These are phyloP conservation scores for Pogonophryne albipinna DNA, from an alignment of 2,797 vertebrate species.

Conservation along the genomic window DNA sequence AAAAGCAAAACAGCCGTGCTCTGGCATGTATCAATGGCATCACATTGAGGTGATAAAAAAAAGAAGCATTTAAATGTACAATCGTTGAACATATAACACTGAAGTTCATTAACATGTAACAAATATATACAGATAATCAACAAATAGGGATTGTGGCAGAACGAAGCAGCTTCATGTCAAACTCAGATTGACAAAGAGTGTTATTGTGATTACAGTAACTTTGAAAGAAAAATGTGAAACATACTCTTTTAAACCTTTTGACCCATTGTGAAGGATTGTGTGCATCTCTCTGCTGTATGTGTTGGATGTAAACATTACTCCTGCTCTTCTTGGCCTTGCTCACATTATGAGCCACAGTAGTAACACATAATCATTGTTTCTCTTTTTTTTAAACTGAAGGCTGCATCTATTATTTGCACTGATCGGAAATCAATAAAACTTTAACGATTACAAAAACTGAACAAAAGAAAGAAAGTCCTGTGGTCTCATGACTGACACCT, in stretches of 20 bases:
- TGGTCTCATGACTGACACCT: constrained; percentile 70
- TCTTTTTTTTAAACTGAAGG: constrained; percentile 33
- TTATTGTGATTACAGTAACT: constrained; percentile 66
- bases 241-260: constrained; percentile 45
- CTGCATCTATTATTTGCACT: constrained; percentile 68
- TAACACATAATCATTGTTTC: constrained; percentile 31
- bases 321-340: constrained; percentile 53
- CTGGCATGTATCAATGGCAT: constrained; percentile 63
- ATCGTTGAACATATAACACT: constrained; percentile 80
- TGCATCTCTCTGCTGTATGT: constrained; percentile 44
- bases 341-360: constrained; percentile 42
- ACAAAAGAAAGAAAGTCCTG: constrained; percentile 61
- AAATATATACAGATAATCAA: constrained; percentile 81
- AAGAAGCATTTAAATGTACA: constrained; percentile 52
- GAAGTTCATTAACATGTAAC: constrained; percentile 65
- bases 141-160: constrained; percentile 66
- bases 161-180: constrained; percentile 72
- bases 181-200: constrained; percentile 45
- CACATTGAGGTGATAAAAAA: constrained; percentile 50
- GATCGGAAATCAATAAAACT: constrained; percentile 69
- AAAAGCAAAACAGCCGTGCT: constrained; percentile 42
- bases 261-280: constrained; percentile 56
- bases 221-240: constrained; percentile 60
- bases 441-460: constrained; percentile 53
- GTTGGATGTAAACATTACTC: constrained; percentile 74